Base-by-base conservation (phyloP, 2,888 invertebrate genomes). In the Andricus curvator region DNA sequence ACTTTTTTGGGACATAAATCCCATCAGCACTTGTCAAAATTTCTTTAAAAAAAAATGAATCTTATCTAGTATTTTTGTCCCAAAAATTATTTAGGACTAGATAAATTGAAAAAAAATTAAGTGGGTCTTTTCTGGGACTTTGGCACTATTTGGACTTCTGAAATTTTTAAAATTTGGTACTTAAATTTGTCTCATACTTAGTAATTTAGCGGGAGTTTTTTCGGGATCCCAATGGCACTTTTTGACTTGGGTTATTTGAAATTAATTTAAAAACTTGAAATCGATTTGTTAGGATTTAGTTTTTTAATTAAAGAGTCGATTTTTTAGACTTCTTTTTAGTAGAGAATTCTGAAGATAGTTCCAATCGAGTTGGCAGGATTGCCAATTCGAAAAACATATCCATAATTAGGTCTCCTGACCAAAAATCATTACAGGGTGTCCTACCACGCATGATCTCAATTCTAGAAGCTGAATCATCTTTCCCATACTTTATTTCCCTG, bases 401-500 rank as follows among this genome's bases (percentile, higher is more conserved):
- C 51, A 20, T 25, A 74, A 56, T 48, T 48, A 74, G 29, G 33
- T 56, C 48, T 51, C 51, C 1, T 20, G 51, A 29, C 29, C 51
- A 29, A 74, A 74, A 22, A 67, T 67, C 67, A 41, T 74, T 29
- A 29, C 20, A 20, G 17, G 51, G 51, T 33, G 56, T 29, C 33
- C 70, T 51, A 51, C 20, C 48, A 74, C 33, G 25, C 29, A 74
- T 51, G 51, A 74, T 74, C 51, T 74, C 70, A 51, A 56, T 51
- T 51, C 20, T 15, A 11, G 48, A 70, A 41, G 11, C 67, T 48
- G 48, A 25, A 22, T 68, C 44, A 25, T 17, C 44, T 68, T 44
- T 48, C 25, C 48, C 44, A 9, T 44, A 44, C 8, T 74, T 29
- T 56, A 33, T 74, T 74, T 56, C 25, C 48, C 25, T 48, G 25